Base-by-base conservation (phyloP, 2,113 vertebrate species). In the Dromas ardeola region DNA sequence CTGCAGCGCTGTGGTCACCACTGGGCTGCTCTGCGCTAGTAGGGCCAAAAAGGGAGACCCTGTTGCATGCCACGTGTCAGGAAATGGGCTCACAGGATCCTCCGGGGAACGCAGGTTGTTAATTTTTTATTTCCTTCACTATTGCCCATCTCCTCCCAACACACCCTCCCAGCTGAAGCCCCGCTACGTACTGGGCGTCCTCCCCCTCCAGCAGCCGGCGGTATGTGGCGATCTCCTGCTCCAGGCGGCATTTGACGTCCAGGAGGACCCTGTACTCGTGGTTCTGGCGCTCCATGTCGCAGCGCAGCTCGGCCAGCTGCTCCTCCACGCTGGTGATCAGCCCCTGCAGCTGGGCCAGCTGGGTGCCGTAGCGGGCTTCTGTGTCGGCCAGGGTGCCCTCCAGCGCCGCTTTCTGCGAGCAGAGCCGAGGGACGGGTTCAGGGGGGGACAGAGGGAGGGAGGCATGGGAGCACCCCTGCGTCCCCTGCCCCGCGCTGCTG, bases 381-480 rank as follows among this genome's bases (percentile, higher is more conserved):
- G 98, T 99, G 67, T 99, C 99, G 2, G 92, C 98, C 70, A 99
- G 73, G 50, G 98, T 98, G 50, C 89, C 96, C 95, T 99, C 99
- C 97, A 99, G 76, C 0, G 98, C 96, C 0, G 94, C 93, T 99
- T 99, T 99, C 99, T 99, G 97, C 8, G 36, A 11, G 52, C 17
- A 3, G n/a, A 81, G 32, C 19, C 53, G 43, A 53, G 45, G 52
- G 47, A 2, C 0, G 10, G 6, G 38, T 5, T 61, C 34, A 84
- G 43, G 23, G 10, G 12, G 38, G 29, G 12, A 22, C 63, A 15
- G 63, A 22, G 63, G 63, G 40, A 30, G 42, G 42, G 42, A 42
- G 7, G 43, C 40, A 3, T 1, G 61, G 73, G 17, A 42, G 32
- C 69, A 2, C 29, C 74, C 42, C 1, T 0, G 40, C 9, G 0